Evolutionary conservation across 2,113 vertebrate genomes (phyloP), one percentile per base, ranked within the genome.

Genomic region (Vanacampus margaritifer): DNA sequence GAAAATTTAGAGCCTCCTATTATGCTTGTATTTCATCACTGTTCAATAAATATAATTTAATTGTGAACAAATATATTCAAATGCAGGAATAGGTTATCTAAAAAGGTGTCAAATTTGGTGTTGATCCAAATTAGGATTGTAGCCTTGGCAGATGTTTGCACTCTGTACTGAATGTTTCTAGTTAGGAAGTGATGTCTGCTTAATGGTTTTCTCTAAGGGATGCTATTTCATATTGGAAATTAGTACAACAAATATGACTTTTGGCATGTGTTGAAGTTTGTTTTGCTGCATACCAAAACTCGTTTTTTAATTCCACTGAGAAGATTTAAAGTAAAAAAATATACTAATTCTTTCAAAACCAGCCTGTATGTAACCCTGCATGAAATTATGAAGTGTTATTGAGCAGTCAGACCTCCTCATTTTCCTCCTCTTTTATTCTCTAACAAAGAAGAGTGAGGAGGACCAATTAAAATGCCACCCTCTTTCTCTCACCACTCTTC

Each of bases 401-500:
- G 6, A 45, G 39, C 3, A 26, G 37, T 17, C 8, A 17, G 5
- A 41, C 36, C 60, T 62, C 39, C 23, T 26, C 60, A 8, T 73
- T 76, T 78, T 74, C 66, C 79, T 76, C 75, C 79, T 66, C 32
- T 32, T 28, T 57, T 71, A 62, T 63, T 74, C 73, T 73, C 24
- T 50, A 66, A 2, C 23, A 65, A 61, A 76, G 48, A 64, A 61
- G 58, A 73, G 26, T 74, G 53, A 76, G 71, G 67, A 64, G 72
- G 75, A 76, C 85, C 87, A 90, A 89, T 91, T 89, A 87, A 87
- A 88, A 87, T 84, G 84, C 85, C 82, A 83, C 84, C 87, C 85
- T 88, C 76, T 80, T 74, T 77, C 75, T 82, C 82, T 78, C 79
- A 84, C 71, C 79, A 79, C 80, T 87, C 81, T 86, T 89, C 86